Evolutionary conservation across 2,888 invertebrate genomes (phyloP).

Genomic region (Dasypolia templi): DNA sequence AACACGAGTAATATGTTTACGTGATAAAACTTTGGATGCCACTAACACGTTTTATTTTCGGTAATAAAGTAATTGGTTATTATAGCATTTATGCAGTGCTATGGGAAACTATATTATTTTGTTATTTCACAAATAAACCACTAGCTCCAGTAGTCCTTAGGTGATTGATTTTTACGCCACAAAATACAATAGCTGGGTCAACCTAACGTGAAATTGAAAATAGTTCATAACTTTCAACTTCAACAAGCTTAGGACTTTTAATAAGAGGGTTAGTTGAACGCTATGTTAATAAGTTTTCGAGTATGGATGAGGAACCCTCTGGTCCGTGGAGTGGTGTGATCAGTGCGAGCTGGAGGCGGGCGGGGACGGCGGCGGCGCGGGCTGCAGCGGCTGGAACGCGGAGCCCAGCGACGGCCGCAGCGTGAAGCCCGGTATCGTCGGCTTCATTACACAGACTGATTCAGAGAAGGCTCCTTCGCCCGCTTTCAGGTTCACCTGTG

Average conservation of each 20-base stretch:
- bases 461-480: conserved; percentile 84
- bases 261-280: conserved; percentile 54
- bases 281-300: conserved; percentile 48
- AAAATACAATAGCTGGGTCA: conserved; percentile 41
- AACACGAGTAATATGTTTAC: conserved; percentile 60
- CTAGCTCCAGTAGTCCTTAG: conserved; percentile 19
- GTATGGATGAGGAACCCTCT: conserved; percentile 50
- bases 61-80: conserved; percentile 46
- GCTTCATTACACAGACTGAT: conserved; percentile 89
- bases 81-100: conserved; percentile 50
- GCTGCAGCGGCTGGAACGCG: conserved; percentile 94
- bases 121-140: conserved; percentile 50
- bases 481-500: conserved; percentile 92
- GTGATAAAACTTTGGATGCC: conserved; percentile 63
- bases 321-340: conserved; percentile 44
- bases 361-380: conserved; percentile 68
- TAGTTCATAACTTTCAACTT: conserved; percentile 46
- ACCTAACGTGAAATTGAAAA: conserved; percentile 50
- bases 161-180: conserved; percentile 47
- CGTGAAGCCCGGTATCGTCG: conserved; percentile 92
- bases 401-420: conserved; percentile 95
- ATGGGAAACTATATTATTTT: conserved; percentile 38
- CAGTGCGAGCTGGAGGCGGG: conserved; percentile 64
- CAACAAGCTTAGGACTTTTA: conserved; percentile 37
- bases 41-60: conserved; percentile 58